Conservation (phyloP, 2,888 invertebrate genomes). For the Anthoptus insignis region DNA sequence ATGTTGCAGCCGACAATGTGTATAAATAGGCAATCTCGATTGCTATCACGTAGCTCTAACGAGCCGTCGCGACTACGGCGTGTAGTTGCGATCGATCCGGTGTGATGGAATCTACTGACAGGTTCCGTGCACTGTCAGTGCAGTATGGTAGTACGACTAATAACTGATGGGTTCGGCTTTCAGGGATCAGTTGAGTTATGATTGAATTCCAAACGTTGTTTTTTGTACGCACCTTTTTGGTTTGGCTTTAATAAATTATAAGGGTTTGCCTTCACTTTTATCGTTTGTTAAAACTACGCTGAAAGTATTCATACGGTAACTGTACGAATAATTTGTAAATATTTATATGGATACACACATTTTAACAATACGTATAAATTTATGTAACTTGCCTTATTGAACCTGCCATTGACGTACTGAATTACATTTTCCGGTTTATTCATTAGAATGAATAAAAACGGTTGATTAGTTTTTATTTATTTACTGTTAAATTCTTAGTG, state of each 20-base stretch:
- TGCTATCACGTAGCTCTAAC: conserved; percentile 83
- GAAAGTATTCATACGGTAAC: too few relatives aligned
- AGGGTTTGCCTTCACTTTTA: too few relatives aligned
- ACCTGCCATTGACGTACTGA: too few relatives aligned
- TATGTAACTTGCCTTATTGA: too few relatives aligned
- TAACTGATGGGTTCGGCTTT: conserved; percentile 27
- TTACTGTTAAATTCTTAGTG: too few relatives aligned
- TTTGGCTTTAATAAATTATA: conserved; percentile 1
- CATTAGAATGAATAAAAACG: too few relatives aligned
- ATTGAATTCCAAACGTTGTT: conserved; percentile 23
- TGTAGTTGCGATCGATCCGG: conserved; percentile 65
- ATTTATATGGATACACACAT: too few relatives aligned
- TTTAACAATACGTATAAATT: too few relatives aligned
- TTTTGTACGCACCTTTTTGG: background rate
- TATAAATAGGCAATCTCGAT: conserved; percentile 83
- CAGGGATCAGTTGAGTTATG: conserved; percentile 22
- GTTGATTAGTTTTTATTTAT: too few relatives aligned
- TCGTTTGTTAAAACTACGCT: too few relatives aligned
- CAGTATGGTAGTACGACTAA: conserved; percentile 32
- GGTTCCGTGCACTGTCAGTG: conserved; percentile 56
- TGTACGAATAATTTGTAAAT: too few relatives aligned
- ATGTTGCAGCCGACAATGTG: conserved; percentile 74
- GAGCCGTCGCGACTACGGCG: conserved; percentile 76
- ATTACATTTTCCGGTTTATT: too few relatives aligned
- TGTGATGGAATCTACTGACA: conserved; percentile 58